Percentiles rank a stretch among this genome's conserved stretches.
phyloP scores from a whole-genome alignment of 2,888 invertebrate species.

The Chymomyza procnemis region DNA sequence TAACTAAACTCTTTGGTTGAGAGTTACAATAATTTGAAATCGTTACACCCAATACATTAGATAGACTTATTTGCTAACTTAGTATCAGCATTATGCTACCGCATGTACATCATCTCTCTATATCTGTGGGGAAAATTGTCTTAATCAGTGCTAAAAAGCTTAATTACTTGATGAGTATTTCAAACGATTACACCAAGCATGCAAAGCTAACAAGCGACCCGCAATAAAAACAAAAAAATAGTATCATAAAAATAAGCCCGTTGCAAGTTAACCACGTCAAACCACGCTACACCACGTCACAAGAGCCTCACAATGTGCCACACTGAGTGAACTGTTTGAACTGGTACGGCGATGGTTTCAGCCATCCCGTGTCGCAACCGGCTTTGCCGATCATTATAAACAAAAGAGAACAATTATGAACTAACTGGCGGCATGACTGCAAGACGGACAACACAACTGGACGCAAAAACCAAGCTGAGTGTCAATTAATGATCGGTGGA shows the following conservation, averaged over 20 bases:
- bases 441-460: neutral
- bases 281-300: neutral
- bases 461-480: slow-evolving; percentile 22
- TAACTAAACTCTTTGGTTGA: neutral
- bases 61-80: neutral
- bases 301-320: neutral
- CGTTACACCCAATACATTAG: neutral
- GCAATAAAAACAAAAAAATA: neutral
- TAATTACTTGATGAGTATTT: slow-evolving; percentile 55
- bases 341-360: neutral
- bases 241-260: neutral
- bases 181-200: slow-evolving; percentile 55
- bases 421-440: slow-evolving; percentile 17
- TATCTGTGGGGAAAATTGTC: neutral
- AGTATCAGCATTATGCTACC: neutral
- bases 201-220: neutral
- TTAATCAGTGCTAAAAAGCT: slow-evolving; percentile 59
- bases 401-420: slow-evolving; percentile 28
- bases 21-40: neutral
- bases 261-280: neutral
- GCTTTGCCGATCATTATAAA: slow-evolving; percentile 34
- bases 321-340: neutral
- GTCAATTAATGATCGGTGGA: slow-evolving; percentile 60
- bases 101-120: neutral
- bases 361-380: neutral